phyloP scores from a whole-genome alignment of 1,140 invertebrate species.

The Periplaneta americana region DNA sequence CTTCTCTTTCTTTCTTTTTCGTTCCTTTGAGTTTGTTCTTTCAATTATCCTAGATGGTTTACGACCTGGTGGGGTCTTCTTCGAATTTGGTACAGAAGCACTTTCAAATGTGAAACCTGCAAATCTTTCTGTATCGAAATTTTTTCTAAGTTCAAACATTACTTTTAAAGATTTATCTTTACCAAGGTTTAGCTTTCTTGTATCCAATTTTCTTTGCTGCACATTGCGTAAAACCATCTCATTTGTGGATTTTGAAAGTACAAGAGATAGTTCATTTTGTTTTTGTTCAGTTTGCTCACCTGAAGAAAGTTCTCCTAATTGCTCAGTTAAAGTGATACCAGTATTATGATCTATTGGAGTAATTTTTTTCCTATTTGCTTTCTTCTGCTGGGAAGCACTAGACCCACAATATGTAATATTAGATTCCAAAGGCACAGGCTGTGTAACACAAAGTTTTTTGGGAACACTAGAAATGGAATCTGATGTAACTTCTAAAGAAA shows the following conservation, averaged over 20 bases:
- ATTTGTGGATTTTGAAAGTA: not conserved
- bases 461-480: no score
- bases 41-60: not conserved
- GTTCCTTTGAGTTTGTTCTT: not conserved
- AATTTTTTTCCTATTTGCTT: not conserved
- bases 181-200: not conserved
- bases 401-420: no score
- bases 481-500: not conserved
- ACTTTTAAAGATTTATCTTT: no score
- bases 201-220: not conserved
- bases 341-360: no score
- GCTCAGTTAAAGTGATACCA: no score
- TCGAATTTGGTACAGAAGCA: not conserved
- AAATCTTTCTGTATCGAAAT: not conserved
- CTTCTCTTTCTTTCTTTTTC: not conserved
- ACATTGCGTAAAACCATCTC: not conserved
- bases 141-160: not conserved
- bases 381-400: no score
- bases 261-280: not conserved
- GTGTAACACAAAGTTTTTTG: no score
- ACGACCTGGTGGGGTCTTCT: no score
- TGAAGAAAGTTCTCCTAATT: no score
- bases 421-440: no score
- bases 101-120: not conserved
- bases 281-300: not conserved